These are phyloP conservation scores for Actinia tenebrosa DNA, from an alignment of 64 coral and sea anemone genomes.

Conservation along the genomic window DNA sequence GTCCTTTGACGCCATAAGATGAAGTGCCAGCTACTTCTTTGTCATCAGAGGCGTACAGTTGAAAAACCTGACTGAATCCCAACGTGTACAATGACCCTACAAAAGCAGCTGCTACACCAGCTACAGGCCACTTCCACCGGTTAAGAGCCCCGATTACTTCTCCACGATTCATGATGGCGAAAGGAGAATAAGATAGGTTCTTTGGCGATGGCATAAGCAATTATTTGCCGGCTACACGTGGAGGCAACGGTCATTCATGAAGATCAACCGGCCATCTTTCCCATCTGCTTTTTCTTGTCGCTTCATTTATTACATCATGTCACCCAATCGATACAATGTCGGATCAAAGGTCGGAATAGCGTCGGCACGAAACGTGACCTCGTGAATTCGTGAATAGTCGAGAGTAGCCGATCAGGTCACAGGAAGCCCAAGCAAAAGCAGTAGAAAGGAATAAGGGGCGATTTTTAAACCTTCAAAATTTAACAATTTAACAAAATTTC, in stretches of 20 bases:
- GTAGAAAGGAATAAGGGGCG: no score
- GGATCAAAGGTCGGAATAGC: not conserved
- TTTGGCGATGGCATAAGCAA: not conserved
- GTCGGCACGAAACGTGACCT: not conserved
- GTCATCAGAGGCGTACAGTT: slow-evolving; percentile 43
- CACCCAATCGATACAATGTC: not conserved
- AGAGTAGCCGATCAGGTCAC: no score
- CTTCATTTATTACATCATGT: slow-evolving; percentile 9
- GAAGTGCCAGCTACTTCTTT: slow-evolving; percentile 39
- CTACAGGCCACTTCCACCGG: slow-evolving; percentile 90
- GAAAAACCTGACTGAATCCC: slow-evolving; percentile 55
- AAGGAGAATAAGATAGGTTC: not conserved
- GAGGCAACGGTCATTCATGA: not conserved
- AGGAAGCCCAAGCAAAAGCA: no score
- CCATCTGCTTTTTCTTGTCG: not conserved
- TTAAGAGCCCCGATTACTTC: slow-evolving; percentile 72
- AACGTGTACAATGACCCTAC: slow-evolving; percentile 82
- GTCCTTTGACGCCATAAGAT: slow-evolving; percentile 60
- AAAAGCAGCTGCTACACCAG: slow-evolving; percentile 79
- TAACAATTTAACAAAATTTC: no score
- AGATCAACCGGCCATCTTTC: slow-evolving; percentile 1
- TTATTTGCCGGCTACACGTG: slow-evolving; percentile 9
- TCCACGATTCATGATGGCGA: slow-evolving; percentile 62
- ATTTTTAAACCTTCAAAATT: no score
- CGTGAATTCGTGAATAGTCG: no score